phyloP scores from a whole-genome alignment of 23 tunicate genomes.

The Clavelina lepadiformis region DNA sequence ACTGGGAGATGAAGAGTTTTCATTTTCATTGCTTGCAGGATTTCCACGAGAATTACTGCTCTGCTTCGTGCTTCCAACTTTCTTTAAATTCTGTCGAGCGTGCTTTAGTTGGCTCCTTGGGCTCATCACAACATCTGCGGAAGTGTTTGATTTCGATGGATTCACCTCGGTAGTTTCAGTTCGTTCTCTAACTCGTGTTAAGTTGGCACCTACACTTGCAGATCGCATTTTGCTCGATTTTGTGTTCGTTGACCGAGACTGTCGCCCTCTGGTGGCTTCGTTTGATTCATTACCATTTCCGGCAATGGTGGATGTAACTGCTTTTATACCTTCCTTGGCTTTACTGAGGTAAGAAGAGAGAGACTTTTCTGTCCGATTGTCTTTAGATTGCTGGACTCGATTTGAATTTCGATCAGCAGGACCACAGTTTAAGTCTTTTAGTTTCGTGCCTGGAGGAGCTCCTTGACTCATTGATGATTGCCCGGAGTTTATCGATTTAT shows the following conservation, averaged over 20 bases:
- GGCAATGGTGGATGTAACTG: conserved; percentile 47
- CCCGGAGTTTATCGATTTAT: too few relatives aligned
- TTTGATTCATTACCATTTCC: conserved; percentile 9
- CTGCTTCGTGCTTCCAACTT: conserved; percentile 18
- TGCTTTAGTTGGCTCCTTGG: conserved; percentile 73
- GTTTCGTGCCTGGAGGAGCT: too few relatives aligned
- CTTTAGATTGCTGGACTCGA: conserved; percentile 22
- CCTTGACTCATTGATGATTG: too few relatives aligned
- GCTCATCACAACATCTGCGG: conserved; percentile 28
- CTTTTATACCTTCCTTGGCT: conserved; percentile 76
- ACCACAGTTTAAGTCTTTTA: too few relatives aligned
- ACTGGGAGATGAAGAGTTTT: too few relatives aligned
- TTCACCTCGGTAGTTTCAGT: too few relatives aligned
- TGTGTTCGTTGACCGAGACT: conserved; percentile 29
- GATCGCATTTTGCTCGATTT: conserved; percentile 54
- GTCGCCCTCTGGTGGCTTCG: conserved; percentile 28
- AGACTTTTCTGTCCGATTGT: conserved; percentile 16
- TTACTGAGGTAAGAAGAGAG: conserved; percentile 30
- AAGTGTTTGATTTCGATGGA: background rate
- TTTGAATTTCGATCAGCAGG: background rate
- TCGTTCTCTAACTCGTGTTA: conserved; percentile 10
- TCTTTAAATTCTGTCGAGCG: conserved; percentile 75
- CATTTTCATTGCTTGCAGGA: too few relatives aligned
- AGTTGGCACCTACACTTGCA: conserved; percentile 75
- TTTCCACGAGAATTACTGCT: too few relatives aligned